Percentiles rank a stretch among this genome's conserved stretches.
phyloP scores from a whole-genome alignment of 2,888 invertebrate genomes.

The Caradrina clavipalpis region DNA sequence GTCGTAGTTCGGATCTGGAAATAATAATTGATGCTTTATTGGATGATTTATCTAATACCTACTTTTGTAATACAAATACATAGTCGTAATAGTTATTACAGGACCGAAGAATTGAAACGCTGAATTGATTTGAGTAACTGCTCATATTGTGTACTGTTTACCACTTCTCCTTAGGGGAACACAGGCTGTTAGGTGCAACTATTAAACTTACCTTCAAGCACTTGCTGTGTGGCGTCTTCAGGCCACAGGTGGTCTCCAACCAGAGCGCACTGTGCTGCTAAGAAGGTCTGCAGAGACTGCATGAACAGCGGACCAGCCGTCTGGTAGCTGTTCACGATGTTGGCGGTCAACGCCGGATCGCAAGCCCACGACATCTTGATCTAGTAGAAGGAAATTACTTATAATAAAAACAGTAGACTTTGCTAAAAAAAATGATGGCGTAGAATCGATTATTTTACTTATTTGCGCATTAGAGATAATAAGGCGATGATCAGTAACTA shows the following conservation, averaged over 20 bases:
- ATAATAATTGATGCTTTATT: not conserved
- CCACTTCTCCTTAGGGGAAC: not conserved
- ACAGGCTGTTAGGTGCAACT: too few relatives aligned
- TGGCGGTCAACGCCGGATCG: slow-evolving; percentile 74
- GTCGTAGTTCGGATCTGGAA: slow-evolving; percentile 89
- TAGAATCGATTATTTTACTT: too few relatives aligned
- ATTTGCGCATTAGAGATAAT: too few relatives aligned
- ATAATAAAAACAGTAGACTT: not conserved
- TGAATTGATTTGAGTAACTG: not conserved
- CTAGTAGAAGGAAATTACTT: slow-evolving; percentile 25
- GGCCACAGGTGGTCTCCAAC: slow-evolving; percentile 91
- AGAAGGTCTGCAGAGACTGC: slow-evolving; percentile 90
- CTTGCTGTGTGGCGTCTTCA: slow-evolving; percentile 83
- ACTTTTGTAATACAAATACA: not conserved
- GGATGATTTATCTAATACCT: not conserved
- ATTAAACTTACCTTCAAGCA: slow-evolving; percentile 72
- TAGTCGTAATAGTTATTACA: slow-evolving; percentile 1
- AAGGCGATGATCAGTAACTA: too few relatives aligned
- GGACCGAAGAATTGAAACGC: not conserved
- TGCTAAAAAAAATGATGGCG: too few relatives aligned
- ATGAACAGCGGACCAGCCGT: slow-evolving; percentile 88
- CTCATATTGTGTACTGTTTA: not conserved
- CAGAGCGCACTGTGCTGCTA: slow-evolving; percentile 92
- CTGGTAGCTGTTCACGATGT: slow-evolving; percentile 79
- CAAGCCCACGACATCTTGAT: slow-evolving; percentile 81